Conservation (phyloP, 2,797 vertebrate genomes). For the Mionectes olivaceus region DNA sequence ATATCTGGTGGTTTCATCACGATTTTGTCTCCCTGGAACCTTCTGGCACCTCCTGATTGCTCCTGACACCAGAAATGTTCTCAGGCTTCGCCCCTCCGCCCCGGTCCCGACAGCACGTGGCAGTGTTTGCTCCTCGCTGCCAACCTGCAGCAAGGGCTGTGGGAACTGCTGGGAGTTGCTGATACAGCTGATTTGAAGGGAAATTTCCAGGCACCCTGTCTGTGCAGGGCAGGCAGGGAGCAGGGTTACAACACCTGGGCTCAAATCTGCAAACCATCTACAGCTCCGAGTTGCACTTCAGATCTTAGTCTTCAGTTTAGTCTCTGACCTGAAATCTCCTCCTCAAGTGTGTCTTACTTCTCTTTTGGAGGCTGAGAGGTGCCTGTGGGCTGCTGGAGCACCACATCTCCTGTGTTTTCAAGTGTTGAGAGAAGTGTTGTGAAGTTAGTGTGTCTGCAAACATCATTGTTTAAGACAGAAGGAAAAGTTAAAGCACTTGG, state of each 20-base stretch:
- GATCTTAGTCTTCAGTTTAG: accelerated
- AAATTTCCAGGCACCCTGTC: neutral
- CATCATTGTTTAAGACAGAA: neutral
- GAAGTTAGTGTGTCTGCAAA: neutral
- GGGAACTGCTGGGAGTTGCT: neutral
- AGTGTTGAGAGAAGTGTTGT: no score
- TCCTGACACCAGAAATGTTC: neutral
- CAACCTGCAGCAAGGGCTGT: neutral
- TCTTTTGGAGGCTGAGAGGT: neutral
- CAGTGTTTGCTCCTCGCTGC: neutral
- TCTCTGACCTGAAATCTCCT: neutral
- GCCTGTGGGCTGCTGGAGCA: neutral
- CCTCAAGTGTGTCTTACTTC: accelerated
- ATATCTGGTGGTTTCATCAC: neutral
- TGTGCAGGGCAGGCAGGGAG: neutral
- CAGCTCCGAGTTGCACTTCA: neutral
- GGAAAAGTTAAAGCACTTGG: neutral
- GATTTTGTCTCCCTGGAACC: neutral
- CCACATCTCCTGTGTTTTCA: neutral
- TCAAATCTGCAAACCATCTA: neutral
- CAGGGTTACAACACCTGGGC: neutral
- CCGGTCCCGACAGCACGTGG: neutral
- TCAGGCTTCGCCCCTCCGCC: neutral
- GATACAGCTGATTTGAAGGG: neutral
- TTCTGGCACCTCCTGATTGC: neutral